Base-by-base conservation (phyloP, 2,888 invertebrate genomes). In the Ormia ochracea region DNA sequence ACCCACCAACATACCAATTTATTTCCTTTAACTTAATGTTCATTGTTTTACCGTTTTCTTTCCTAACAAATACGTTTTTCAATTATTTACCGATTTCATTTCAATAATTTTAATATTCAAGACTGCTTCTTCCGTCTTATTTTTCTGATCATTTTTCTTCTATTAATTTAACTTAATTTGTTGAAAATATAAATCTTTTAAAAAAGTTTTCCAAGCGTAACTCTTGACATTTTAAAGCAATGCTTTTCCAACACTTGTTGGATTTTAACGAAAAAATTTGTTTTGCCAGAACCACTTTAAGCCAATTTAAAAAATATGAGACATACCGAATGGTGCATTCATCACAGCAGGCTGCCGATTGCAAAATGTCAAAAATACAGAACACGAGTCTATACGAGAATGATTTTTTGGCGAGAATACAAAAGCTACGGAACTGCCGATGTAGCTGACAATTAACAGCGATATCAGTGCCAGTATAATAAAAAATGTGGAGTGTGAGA, bases 51-150 rank as follows among this genome's bases (percentile, higher is more conserved):
- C 19, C 19, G 23, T 61, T 23, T 17, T 2, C 14, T 38, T 14
- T 38, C 2, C 23, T 50, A 9, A 6, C 0, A 66, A 38, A 33
- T 23, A 43, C 31, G 52, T 17, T 73, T 73, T 54, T 23, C 19
- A 14, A 38, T 31, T 28, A 54, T 54, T 45, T 73, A 33, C 38
- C 48, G 45, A 48, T 58, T 65, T 65, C 41, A 23, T 58, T 65
- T 63, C 56, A 54, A 72, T 52, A 36, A 43, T 43, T 68, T 63
- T 43, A n/a, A 17, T 54, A 43, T 43, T n/a, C 52, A 12, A 63
- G 54, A 12, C 17, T 52, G 52, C 17, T 54, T 52, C 9, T 72
- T 61, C 43, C 43, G 23, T n/a, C 14, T 45, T 43, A 12, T 58
- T 14, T n/a, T 36, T 26, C 17, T 12, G 28, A 21, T 17, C 1